Evolutionary conservation across 2,797 vertebrate species (phyloP), one percentile per base, ranked within the genome.

Genomic region (Anableps anableps): DNA sequence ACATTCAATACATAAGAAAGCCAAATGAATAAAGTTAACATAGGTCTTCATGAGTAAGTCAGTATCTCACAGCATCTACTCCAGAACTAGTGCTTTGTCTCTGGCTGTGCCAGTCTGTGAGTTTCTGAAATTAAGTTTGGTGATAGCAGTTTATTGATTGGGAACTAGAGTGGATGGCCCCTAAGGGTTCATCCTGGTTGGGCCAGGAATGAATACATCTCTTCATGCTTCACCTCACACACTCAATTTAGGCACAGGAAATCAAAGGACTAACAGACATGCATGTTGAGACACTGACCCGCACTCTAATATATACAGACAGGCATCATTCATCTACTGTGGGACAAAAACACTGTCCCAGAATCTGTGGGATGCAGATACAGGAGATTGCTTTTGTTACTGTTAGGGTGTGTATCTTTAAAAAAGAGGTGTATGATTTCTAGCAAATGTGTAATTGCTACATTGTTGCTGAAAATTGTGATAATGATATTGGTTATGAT

Each of bases 111-210:
- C 62, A 89, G 83, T 79, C 80, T 89, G 85, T 70, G 77, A 85
- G 87, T 83, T 79, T 89, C 72, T 94, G 92, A 97, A 96, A 95
- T 96, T 94, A 95, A 95, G 96, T 97, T 96, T 93, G 96, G 94
- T 96, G 96, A 98, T 97, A 97, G 98, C 97, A 97, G 96, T 96
- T 96, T 98, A 99, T 98, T 98, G 98, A 98, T 98, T 94, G 95
- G 95, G 96, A 93, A 94, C 94, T 94, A 83, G 89, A 96, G 95
- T 95, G 95, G 95, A 94, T 95, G 91, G 89, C 94, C 96, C 97
- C 94, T 92, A 85, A 94, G 97, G 97, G 96, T 94, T 94, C 94
- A 95, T 95, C 96, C 94, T 95, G 94, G 92, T 93, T 94, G 93
- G 68, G 94, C 93, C 94, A 94, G 94, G 95, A 94, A 95, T 98